Evolutionary conservation across 53 echinoderm and acorn worm species (phyloP), one percentile per base, ranked within the genome.

Genomic region (Stichopus horrens): DNA sequence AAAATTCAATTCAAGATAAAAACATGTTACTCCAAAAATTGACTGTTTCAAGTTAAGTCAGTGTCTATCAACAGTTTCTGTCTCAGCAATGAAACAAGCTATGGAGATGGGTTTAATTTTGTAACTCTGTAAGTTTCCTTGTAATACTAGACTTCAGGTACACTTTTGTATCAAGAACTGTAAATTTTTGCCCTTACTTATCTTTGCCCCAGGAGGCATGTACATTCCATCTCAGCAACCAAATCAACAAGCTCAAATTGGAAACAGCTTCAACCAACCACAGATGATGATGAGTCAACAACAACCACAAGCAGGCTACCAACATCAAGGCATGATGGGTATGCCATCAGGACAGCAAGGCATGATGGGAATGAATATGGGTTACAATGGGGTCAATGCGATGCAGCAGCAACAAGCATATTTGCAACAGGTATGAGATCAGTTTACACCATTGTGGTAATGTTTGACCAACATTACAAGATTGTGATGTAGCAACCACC

Each of bases 211-310:
- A 84, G 84, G 67, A 13, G 84, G 84, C 8, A 23, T 84, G 84
- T 84, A 84, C 84, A 84, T 84, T 84, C 84, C 84, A 63, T 84
- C 84, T 63, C 84, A 84, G 66, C 84, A 84, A 84, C 84, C 65
- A 11, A 84, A 21, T 51, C 84, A 37, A 37, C 37, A 80, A 19
- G 80, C 80, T 57, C 16, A 37, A 80, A 57, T 80, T 55, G 80
- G 80, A n/a, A 80, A 80, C 21, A 80, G 18, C 56, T 80, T 80
- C 55, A 56, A 13, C 14, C 80, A 84, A 59, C 84, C 84, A 60
- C 84, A 84, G 52, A 60, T 66, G 63, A 83, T 83, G 83, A 84
- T 84, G 84, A 84, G 65, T 66, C 84, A 63, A 84, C 83, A 79
- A 54, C 79, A 83, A 20, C 83, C 57, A 20, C 83, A 83, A 59